Conservation (phyloP, 2,888 invertebrate species). For the Trachelus troglodyta region DNA sequence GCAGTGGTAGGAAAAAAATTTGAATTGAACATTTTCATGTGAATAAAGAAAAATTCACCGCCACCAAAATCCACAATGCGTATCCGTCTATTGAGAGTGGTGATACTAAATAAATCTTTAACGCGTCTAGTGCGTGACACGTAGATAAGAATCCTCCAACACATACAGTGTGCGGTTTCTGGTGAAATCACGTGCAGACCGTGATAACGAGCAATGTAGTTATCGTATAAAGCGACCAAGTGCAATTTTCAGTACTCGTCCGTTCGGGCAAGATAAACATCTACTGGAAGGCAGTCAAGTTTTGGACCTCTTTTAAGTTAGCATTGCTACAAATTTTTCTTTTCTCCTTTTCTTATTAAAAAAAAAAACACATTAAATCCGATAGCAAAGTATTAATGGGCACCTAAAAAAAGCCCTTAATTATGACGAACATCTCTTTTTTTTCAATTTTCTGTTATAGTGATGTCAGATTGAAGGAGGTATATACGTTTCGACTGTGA, state of each 20-base stretch:
- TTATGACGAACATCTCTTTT: no score
- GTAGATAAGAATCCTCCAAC: background rate
- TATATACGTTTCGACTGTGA: background rate
- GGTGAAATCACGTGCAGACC: background rate
- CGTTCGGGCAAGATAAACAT: background rate
- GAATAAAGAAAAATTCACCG: background rate
- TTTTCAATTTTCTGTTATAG: background rate
- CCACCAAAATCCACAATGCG: background rate
- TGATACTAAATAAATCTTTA: background rate
- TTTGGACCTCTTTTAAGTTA: background rate
- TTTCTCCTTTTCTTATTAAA: no score
- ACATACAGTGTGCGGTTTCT: background rate
- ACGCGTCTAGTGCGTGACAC: background rate
- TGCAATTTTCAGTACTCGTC: background rate
- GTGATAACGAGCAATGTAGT: background rate
- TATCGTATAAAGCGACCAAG: background rate
- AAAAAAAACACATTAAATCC: background rate
- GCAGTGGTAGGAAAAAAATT: background rate
- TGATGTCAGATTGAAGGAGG: background rate
- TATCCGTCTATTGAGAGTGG: background rate
- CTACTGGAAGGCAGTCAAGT: background rate
- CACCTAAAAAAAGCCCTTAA: background rate
- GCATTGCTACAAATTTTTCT: background rate
- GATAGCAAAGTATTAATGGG: background rate
- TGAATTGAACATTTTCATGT: background rate